A percentile compares a stretch with the other conserved stretches of the same genome.
Evolutionary conservation across 2,797 vertebrate species (phyloP).

Genomic region (Alosa sapidissima): DNA sequence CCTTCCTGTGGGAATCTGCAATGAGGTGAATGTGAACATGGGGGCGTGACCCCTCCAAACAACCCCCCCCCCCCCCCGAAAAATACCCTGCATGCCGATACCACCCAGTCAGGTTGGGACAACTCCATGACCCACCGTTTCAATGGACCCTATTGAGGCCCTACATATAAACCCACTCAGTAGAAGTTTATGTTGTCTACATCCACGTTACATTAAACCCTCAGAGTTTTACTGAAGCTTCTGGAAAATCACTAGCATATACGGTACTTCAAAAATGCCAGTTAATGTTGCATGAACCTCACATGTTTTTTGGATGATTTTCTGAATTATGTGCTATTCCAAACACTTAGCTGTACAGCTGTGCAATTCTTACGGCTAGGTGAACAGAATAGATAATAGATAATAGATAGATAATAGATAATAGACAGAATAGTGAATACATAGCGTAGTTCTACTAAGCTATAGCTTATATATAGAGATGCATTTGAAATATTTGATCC

Average conservation of each 20-base stretch:
- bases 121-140: background rate
- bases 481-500: no score
- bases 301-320: no score
- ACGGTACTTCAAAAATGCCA: background rate
- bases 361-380: no score
- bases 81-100: background rate
- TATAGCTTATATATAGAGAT: no score
- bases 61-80: background rate
- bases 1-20: background rate
- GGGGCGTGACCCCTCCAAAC: background rate
- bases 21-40: background rate
- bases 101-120: background rate
- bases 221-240: background rate
- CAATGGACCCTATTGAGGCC: background rate
- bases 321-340: no score
- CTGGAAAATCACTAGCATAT: background rate
- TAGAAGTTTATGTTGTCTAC: background rate
- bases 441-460: no score
- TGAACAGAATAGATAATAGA: no score
- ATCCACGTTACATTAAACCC: background rate
- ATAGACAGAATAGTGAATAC: no score
- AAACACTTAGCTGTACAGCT: no score
- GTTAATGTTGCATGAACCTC: background rate
- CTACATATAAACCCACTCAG: background rate
- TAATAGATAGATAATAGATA: no score